These are phyloP conservation scores for Andrena haemorrhoa DNA, from an alignment of 2,888 invertebrate genomes.

Conservation along the genomic window DNA sequence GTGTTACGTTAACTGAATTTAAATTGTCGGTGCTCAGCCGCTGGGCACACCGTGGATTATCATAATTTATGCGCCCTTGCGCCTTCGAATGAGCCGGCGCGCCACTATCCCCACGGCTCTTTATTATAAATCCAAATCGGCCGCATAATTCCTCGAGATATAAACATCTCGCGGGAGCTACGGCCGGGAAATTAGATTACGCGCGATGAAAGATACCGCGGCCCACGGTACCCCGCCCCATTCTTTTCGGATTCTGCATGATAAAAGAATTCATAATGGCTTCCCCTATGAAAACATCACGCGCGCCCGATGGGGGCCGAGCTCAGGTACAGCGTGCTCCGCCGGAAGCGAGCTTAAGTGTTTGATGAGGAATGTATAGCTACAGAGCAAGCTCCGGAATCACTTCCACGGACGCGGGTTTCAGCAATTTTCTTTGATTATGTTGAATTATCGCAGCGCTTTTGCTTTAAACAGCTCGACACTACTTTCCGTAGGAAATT, in stretches of 20 bases:
- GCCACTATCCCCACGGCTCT: constrained; percentile 72
- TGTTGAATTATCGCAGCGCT: too few species aligned
- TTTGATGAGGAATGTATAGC: background rate
- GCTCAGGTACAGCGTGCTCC: background rate
- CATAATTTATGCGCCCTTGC: constrained; percentile 83
- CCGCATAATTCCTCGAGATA: constrained; percentile 78
- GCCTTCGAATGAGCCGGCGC: constrained; percentile 66
- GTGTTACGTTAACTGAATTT: constrained; percentile 84
- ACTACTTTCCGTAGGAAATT: background rate
- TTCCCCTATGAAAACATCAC: constrained; percentile 31
- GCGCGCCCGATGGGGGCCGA: background rate
- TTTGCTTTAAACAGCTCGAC: too few species aligned
- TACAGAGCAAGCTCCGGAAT: background rate
- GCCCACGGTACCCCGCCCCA: background rate
- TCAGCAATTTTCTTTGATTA: too few species aligned
- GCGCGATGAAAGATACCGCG: constrained; percentile 62
- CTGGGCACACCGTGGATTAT: constrained; percentile 75
- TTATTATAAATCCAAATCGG: constrained; percentile 83
- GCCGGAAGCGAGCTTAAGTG: constrained; percentile 9
- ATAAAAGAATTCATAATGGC: constrained; percentile 51
- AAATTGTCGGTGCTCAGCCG: constrained; percentile 77
- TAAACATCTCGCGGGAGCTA: constrained; percentile 72
- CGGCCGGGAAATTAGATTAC: constrained; percentile 67
- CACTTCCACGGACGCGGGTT: too few species aligned
- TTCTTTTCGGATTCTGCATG: constrained; percentile 29